Evolutionary conservation across 2,888 invertebrate species (phyloP).

Genomic region (Eudasyphora cyanicolor): DNA sequence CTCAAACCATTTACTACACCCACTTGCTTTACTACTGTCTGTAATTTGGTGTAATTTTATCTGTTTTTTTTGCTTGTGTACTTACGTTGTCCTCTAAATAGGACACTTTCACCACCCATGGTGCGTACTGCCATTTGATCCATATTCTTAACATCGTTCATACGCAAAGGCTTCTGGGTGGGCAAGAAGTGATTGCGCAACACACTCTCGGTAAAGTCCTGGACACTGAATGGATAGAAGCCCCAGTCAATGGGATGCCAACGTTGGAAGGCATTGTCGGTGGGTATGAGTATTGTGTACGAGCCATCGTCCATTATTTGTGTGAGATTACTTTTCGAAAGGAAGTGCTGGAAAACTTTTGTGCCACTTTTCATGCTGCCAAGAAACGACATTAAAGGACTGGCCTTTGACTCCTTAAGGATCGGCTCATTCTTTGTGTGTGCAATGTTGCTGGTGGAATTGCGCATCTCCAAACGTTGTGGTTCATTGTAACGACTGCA

Average conservation of each 20-base stretch:
- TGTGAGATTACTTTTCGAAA: conserved; percentile 83
- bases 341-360: conserved; percentile 84
- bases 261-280: conserved; percentile 84
- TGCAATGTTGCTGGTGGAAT: conserved; percentile 72
- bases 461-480: conserved; percentile 78
- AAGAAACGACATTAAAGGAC: conserved; percentile 80
- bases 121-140: conserved; percentile 82
- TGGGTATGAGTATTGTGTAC: conserved; percentile 84
- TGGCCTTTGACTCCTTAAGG: conserved; percentile 78
- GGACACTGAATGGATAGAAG: conserved; percentile 85
- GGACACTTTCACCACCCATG: conserved; percentile 82
- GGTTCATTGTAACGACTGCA: conserved; percentile 79
- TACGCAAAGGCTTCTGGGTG: conserved; percentile 81
- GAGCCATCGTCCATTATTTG: conserved; percentile 82
- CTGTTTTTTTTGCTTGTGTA: conserved; percentile 53
- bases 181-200: conserved; percentile 84
- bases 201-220: conserved; percentile 84
- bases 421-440: conserved; percentile 79
- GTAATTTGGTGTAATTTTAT: neutral
- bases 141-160: conserved; percentile 81
- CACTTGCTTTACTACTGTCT: neutral
- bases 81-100: conserved; percentile 83
- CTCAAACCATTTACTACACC: neutral
- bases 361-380: conserved; percentile 84
- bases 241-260: conserved; percentile 87